Evolutionary conservation across 2,888 invertebrate species (phyloP), one percentile per base, ranked within the genome.

Genomic region (Noctua janthina): DNA sequence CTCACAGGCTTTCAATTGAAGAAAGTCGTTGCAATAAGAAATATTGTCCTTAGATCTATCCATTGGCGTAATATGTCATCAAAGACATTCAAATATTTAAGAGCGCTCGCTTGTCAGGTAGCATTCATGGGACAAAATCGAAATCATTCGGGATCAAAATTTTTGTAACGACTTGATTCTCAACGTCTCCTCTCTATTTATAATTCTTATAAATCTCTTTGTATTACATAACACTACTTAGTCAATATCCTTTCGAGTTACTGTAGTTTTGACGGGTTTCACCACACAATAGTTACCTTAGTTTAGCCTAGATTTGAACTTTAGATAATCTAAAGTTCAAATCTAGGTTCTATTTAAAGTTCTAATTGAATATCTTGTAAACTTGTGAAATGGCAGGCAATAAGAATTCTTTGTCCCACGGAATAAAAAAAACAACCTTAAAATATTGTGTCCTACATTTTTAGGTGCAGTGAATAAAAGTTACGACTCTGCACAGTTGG

Each of bases 401-500:
- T 10, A 15, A 68, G 15, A 8, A 13, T 68, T 46, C 46, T 46
- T 46, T n/a, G 23, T 68, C 46, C n/a, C 15, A 46, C 6, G 8
- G 17, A 68, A 15, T 35, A 66, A n/a, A 68, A 39, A 29, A 68
- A 46, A 15, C 15, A 46, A 68, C n/a, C 15, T 20, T 13, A 20
- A 35, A 77, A 64, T 56, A 59, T 35, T 8, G 6, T 23, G 23
- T 17, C 5, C 23, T 4, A 67, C 11, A 46, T 46, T 29, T 76
- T 68, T 81, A n/a, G 39, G 39, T 39, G 35, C 59, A 83, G 46
- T 54, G 51, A 77, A 81, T 46, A 83, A 81, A 81, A 83, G 46
- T 81, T 35, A 78, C 78, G 59, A 69, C 23, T 68, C 77, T 56
- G 39, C 56, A 35, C 20, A 13, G 68, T 51, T 51, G 54, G 39